Evolutionary conservation across 1,140 invertebrate genomes (phyloP).

Genomic region (Brachionus koreanus): DNA sequence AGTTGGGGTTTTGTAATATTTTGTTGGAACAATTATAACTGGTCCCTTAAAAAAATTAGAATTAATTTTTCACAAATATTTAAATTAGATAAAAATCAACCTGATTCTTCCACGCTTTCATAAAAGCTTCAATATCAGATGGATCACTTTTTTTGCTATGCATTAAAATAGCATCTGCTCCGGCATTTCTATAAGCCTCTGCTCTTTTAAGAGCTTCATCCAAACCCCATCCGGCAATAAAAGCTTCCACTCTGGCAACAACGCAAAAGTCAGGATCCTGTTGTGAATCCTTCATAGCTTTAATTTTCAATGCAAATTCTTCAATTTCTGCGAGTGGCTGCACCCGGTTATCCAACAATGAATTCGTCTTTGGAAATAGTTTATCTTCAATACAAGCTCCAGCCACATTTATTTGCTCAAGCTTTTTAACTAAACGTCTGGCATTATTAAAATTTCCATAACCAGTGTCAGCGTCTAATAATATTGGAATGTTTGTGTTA

Average conservation of each 20-base stretch:
- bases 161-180: slow-evolving; percentile 60
- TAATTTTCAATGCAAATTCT: slow-evolving; percentile 58
- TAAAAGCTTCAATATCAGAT: slow-evolving; percentile 59
- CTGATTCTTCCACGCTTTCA: slow-evolving; percentile 59
- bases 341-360: slow-evolving; percentile 56
- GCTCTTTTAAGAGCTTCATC: slow-evolving; percentile 59
- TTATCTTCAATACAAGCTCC: slow-evolving; percentile 62
- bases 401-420: slow-evolving; percentile 59
- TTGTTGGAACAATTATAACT: slow-evolving; percentile 60
- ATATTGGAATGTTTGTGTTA: slow-evolving; percentile 58
- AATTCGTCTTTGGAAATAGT: slow-evolving; percentile 61
- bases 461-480: slow-evolving; percentile 61
- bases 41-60: slow-evolving; percentile 54
- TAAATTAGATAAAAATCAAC: neutral
- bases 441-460: slow-evolving; percentile 62
- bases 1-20: slow-evolving; percentile 59
- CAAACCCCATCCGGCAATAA: slow-evolving; percentile 60
- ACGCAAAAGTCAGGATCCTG: slow-evolving; percentile 60
- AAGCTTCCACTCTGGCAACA: slow-evolving; percentile 60
- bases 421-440: slow-evolving; percentile 57
- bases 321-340: slow-evolving; percentile 59
- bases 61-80: neutral
- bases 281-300: slow-evolving; percentile 61
- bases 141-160: slow-evolving; percentile 60
- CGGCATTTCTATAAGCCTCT: slow-evolving; percentile 59